Percentiles rank a stretch among this genome's conserved stretches.
These are phyloP conservation scores for Cossypha caffra DNA, from an alignment of 2,797 vertebrate species.

Conservation along the genomic window DNA sequence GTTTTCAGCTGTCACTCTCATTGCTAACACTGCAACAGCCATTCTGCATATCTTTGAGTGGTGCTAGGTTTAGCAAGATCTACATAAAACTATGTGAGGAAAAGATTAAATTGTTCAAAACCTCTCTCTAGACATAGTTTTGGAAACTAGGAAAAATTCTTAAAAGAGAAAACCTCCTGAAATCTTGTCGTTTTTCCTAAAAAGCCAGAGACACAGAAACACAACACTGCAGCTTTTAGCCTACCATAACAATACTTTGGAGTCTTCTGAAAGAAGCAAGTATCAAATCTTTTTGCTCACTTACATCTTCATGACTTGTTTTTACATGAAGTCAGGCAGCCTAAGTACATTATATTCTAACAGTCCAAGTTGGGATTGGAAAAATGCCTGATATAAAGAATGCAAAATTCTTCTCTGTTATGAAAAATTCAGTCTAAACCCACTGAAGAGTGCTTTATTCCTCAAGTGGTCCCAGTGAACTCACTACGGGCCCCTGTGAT, in stretches of 20 bases:
- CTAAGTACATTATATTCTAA: background rate
- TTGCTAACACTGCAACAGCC: background rate
- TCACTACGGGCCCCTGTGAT: background rate
- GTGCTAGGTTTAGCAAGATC: background rate
- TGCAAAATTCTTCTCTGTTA: background rate
- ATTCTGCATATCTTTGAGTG: background rate
- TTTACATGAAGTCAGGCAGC: background rate
- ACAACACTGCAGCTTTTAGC: background rate
- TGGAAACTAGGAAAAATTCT: background rate
- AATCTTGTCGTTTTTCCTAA: background rate
- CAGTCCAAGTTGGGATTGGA: background rate
- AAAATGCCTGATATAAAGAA: background rate
- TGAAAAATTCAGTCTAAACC: background rate
- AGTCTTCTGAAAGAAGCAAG: background rate
- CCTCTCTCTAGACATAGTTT: background rate
- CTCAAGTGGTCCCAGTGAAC: background rate
- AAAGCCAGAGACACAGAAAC: background rate
- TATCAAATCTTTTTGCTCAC: background rate
- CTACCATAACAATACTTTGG: background rate
- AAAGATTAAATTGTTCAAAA: background rate
- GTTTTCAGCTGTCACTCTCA: background rate
- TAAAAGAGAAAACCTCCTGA: background rate
- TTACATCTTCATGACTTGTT: background rate
- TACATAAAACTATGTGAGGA: background rate
- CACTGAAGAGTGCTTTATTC: background rate